Conservation (phyloP, 37 sponge, comb jelly and placozoan species). For the Mnemiopsis leidyi region DNA sequence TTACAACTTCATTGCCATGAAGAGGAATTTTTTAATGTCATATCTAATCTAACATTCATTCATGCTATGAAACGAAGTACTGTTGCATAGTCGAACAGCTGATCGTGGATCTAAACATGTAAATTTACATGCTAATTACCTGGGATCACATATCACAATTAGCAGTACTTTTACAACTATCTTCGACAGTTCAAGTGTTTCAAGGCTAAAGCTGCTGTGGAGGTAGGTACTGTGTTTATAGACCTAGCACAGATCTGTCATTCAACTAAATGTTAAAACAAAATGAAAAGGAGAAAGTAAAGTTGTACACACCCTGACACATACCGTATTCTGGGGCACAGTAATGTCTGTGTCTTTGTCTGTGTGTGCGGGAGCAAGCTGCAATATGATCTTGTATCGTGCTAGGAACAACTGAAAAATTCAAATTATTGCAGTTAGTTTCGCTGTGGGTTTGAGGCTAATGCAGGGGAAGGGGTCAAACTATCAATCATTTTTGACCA, state of each 20-base stretch:
- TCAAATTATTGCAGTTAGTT: no score
- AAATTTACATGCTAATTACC: neutral
- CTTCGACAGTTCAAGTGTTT: no score
- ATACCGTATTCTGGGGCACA: conserved; percentile 65
- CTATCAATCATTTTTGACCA: no score
- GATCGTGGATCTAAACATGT: neutral
- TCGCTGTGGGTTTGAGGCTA: no score
- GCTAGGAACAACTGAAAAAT: conserved; percentile 56
- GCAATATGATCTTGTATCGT: conserved; percentile 64
- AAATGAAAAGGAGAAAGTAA: no score
- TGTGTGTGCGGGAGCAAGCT: conserved; percentile 49
- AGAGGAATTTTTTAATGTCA: no score
- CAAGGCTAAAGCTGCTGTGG: neutral
- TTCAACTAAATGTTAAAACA: neutral
- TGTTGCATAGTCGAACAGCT: no score
- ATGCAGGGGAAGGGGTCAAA: no score
- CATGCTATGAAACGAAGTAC: no score
- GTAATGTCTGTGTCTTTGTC: conserved; percentile 64
- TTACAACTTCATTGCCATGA: no score
- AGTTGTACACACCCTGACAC: neutral
- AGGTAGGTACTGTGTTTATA: neutral
- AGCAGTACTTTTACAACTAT: neutral
- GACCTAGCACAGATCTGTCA: no score
- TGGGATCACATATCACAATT: neutral
- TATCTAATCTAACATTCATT: no score